Evolutionary conservation across 2,888 invertebrate genomes (phyloP), one percentile per base, ranked within the genome.

Genomic region (Polydrusus cervinus): DNA sequence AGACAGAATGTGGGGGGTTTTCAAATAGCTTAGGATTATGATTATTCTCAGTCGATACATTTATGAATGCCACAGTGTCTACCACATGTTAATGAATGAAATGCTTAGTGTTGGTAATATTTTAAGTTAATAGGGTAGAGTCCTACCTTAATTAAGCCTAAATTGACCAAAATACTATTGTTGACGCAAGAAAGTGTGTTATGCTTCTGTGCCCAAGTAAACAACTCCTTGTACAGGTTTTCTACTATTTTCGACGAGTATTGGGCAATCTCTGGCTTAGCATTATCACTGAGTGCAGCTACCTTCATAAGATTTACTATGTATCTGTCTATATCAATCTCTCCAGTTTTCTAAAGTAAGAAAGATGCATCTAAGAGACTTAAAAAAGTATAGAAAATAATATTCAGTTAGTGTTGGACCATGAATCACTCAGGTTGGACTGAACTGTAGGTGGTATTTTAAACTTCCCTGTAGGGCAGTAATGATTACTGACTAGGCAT

Each of bases 101-200:
- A n/a, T n/a, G n/a, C n/a, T n/a, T n/a, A n/a, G n/a, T n/a, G n/a
- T n/a, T n/a, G n/a, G n/a, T n/a, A n/a, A n/a, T n/a, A n/a, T n/a
- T n/a, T n/a, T n/a, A n/a, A n/a, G n/a, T n/a, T n/a, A n/a, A n/a
- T n/a, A n/a, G n/a, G n/a, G n/a, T n/a, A 25, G 5, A 25, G 25
- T 16, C 81, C 82, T 86, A 94, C 94, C 90, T 95, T 95, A 49
- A 95, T 90, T 3, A 95, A 87, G 0, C 92, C 92, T 13, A 94
- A 85, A 64, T 91, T 90, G 0, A 92, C 89, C 18, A 95, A 87
- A 80, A 94, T 84, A 6, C 89, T 85, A 83, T 95, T 94, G 40
- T 92, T 91, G 6, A 93, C 86, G 16, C 88, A 80, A 79, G 92
- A 89, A 7, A 88, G 83, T 76, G 89, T 86, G 25, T 89, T 86